Evolutionary conservation across 2,888 invertebrate species (phyloP).

Genomic region (Cephus spinipes): DNA sequence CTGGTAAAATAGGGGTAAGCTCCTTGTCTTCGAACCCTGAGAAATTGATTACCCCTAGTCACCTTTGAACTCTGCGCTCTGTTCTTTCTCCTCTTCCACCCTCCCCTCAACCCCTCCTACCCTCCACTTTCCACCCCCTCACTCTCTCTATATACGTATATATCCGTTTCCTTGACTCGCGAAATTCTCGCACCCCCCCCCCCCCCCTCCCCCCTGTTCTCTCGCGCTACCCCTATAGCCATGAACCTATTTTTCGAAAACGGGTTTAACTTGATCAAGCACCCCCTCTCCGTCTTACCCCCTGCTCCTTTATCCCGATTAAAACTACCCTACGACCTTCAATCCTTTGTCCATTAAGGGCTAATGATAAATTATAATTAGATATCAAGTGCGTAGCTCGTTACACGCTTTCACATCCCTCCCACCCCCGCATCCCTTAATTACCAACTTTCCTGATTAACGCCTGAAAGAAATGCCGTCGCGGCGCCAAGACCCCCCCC

Average conservation of each 20-base stretch:
- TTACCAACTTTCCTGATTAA: slow-evolving; percentile 14
- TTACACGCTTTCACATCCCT: background rate
- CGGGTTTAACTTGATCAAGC: background rate
- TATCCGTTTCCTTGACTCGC: background rate
- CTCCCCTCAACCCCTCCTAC: background rate
- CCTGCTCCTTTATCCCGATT: too few relatives aligned
- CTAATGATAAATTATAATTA: slow-evolving; percentile 16
- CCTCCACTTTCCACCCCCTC: background rate
- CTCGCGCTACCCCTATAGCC: background rate
- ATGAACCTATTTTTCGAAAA: background rate
- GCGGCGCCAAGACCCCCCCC: background rate
- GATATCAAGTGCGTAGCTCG: slow-evolving; percentile 11
- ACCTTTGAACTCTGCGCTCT: slow-evolving; percentile 26
- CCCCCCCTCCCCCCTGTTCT: background rate
- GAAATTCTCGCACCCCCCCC: background rate
- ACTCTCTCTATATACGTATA: background rate
- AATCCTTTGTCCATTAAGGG: background rate
- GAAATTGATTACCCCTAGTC: slow-evolving; percentile 36
- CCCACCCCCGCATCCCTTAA: slow-evolving; percentile 10
- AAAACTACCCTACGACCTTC: background rate
- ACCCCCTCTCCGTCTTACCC: background rate
- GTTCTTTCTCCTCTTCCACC: slow-evolving; percentile 11
- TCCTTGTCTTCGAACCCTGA: slow-evolving; percentile 33
- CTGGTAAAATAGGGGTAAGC: slow-evolving; percentile 22
- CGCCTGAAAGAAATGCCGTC: background rate